These are phyloP conservation scores for Paramormyrops kingsleyae DNA, from an alignment of 2,113 vertebrate genomes.

Conservation along the genomic window DNA sequence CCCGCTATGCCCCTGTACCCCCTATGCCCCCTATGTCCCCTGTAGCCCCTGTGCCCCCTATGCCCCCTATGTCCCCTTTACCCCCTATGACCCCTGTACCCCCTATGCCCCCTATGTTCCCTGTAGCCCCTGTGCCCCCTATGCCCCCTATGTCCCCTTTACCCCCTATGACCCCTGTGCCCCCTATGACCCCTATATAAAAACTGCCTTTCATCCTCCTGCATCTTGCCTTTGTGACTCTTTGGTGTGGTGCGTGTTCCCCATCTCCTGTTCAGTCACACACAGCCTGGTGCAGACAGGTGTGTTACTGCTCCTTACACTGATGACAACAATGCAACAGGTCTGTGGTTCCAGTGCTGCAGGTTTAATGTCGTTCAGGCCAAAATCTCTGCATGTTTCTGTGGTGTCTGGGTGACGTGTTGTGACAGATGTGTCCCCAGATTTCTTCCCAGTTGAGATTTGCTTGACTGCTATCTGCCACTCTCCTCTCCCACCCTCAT, in stretches of 20 bases:
- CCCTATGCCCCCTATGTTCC: no score
- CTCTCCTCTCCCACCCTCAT: background rate
- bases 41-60: no score
- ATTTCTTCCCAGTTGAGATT: background rate
- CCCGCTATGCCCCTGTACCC: no score
- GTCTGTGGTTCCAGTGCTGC: background rate
- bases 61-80: no score
- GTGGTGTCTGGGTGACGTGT: background rate
- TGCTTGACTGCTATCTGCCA: conserved; percentile 16
- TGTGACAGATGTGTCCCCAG: conserved; percentile 15
- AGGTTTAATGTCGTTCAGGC: no score
- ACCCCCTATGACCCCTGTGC: no score
- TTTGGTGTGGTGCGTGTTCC: background rate
- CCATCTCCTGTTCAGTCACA: background rate
- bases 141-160: no score
- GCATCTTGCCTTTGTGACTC: background rate
- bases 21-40: no score
- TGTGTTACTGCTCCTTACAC: background rate
- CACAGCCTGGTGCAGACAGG: background rate
- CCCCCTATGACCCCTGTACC: no score
- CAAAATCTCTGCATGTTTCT: background rate
- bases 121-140: no score
- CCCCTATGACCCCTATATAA: no score
- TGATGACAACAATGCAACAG: background rate
- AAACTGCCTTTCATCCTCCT: background rate